Evolutionary conservation across 2,797 vertebrate species (phyloP), one percentile per base, ranked within the genome.

Genomic region (Benthosema pterotum): DNA sequence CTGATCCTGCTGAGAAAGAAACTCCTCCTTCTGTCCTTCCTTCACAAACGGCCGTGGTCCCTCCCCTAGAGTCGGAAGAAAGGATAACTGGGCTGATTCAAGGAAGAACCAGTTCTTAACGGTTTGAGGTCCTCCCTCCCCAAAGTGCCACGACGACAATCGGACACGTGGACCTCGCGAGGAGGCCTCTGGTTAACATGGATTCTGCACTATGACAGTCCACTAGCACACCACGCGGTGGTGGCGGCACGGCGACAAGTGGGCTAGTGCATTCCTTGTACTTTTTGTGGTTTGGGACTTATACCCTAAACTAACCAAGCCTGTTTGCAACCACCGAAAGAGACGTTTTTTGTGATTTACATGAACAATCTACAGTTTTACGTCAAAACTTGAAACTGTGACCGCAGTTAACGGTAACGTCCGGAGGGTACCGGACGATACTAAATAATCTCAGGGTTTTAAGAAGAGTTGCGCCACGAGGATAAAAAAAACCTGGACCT

Each of bases 371-470:
- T 82, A 75, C 57, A n/a, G 28, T 16, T n/a, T n/a, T 32, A 56
- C 18, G 60, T 73, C n/a, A n/a, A 57, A 70, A 74, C 74, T 72
- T 88, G 85, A 83, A n/a, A 88, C 85, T 79, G 80, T 83, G 84
- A 83, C 76, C 76, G 66, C 69, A 72, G n/a, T n/a, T n/a, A n/a
- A n/a, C n/a, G n/a, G 88, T 90, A 76, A 25, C 80, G 83, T 87
- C 82, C 90, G 79, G n/a, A n/a, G n/a, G n/a, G 71, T 87, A 85
- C 80, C 79, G 85, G 83, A 82, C 93, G 1, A 88, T 84, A 77
- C 50, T 88, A 85, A n/a, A 91, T 87, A 94, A 25, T 94, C 96
- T 98, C 96, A 99, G 96, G 96, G 94, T 92, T 95, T 94, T 92
- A 89, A 90, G 91, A 89, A 53, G 69, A 75, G 79, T 64, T 74